phyloP scores from a whole-genome alignment of 1,140 invertebrate species.

The Ectropis grisescens region DNA sequence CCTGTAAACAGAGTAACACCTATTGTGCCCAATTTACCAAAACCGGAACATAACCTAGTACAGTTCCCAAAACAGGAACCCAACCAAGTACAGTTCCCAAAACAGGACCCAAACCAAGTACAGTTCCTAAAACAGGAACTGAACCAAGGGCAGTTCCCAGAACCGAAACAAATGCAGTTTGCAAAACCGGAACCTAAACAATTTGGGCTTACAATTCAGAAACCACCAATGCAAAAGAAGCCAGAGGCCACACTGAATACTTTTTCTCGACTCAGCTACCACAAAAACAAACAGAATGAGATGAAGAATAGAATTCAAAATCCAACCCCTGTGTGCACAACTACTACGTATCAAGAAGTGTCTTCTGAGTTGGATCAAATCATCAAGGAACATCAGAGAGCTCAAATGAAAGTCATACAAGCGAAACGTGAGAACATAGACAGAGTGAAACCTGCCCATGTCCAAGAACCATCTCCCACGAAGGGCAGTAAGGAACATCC shows the following conservation, averaged over 20 bases:
- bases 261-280: slow-evolving; percentile 52
- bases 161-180: no score
- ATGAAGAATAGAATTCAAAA: not conserved
- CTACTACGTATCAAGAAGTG: no score
- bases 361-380: slow-evolving; percentile 4
- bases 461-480: no score
- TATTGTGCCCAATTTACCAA: slow-evolving; percentile 2
- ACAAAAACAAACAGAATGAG: slow-evolving; percentile 46
- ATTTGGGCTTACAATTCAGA: no score
- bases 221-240: slow-evolving; percentile 26
- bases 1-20: slow-evolving; percentile 10
- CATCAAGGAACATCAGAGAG: not conserved
- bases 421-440: slow-evolving; percentile 13
- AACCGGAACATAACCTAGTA: slow-evolving; percentile 7
- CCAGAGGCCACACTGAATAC: slow-evolving; percentile 43
- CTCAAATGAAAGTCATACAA: slow-evolving; percentile 18
- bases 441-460: no score
- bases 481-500: not conserved
- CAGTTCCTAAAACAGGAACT: no score
- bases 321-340: no score
- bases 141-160: not conserved
- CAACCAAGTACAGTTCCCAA: not conserved
- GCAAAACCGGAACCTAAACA: no score
- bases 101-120: not conserved
- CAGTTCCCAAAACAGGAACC: no score